These are phyloP conservation scores for Bos indicus DNA, from an alignment of 2,113 vertebrate genomes.

Conservation along the genomic window DNA sequence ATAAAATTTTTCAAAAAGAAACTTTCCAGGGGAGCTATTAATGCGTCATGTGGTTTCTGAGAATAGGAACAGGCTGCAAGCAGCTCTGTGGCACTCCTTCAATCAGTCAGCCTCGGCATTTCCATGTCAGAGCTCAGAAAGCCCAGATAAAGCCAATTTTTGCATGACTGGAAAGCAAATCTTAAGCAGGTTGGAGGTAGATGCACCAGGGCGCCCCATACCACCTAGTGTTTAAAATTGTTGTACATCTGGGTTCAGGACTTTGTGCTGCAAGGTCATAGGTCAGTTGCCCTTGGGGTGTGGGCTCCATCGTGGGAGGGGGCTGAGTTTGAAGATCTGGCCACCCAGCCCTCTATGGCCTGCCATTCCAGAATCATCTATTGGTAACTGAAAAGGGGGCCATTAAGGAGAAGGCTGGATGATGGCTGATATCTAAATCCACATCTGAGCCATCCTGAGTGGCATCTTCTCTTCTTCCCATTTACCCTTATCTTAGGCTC, in stretches of 20 bases:
- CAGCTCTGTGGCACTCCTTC: constrained; percentile 21
- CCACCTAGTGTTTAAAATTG: background rate
- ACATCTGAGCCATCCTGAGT: background rate
- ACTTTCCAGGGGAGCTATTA: constrained; percentile 34
- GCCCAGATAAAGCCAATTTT: background rate
- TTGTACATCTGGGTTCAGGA: background rate
- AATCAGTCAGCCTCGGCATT: background rate
- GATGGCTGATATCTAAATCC: background rate
- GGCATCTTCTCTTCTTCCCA: background rate
- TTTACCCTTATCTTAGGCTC: accelerated
- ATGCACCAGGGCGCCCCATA: accelerated
- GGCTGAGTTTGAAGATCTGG: background rate
- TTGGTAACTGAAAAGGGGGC: background rate
- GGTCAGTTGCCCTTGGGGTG: background rate
- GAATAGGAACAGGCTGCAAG: constrained; percentile 20
- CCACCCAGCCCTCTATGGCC: background rate
- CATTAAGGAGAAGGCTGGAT: background rate
- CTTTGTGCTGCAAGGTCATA: no score
- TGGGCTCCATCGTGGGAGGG: background rate
- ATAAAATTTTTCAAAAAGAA: constrained; percentile 57
- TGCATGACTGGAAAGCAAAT: constrained; percentile 22
- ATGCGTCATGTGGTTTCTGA: constrained; percentile 44
- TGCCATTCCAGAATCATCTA: background rate
- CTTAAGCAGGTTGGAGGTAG: background rate
- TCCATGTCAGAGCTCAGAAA: constrained; percentile 28